Evolutionary conservation across 2,797 vertebrate genomes (phyloP).

Genomic region (Pelobates cultripes): DNA sequence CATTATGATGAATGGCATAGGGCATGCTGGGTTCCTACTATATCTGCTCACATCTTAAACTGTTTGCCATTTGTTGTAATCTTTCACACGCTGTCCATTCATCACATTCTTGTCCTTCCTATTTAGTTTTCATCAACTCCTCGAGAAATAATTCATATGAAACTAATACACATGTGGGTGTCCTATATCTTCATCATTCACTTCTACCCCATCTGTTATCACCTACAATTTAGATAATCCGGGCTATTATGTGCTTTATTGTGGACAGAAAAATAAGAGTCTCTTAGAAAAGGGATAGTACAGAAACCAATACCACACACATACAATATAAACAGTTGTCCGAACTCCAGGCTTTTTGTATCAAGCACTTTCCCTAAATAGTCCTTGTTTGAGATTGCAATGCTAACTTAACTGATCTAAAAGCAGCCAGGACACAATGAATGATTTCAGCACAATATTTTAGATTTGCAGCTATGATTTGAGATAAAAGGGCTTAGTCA

Average conservation of each 20-base stretch:
- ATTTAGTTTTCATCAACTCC: conserved; percentile 71
- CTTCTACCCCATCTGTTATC: conserved; percentile 86
- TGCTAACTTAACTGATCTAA: neutral
- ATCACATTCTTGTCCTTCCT: conserved; percentile 61
- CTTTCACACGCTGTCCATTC: conserved; percentile 63
- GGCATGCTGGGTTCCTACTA: conserved; percentile 49
- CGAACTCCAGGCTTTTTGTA: conserved; percentile 18
- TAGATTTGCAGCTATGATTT: too few species aligned
- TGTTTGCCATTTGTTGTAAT: conserved; percentile 62
- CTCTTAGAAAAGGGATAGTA: conserved; percentile 67
- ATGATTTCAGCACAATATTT: too few species aligned
- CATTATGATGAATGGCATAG: conserved; percentile 37
- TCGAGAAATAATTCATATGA: conserved; percentile 90
- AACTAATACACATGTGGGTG: conserved; percentile 82
- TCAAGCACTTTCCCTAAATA: conserved; percentile 24
- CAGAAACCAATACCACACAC: conserved; percentile 76
- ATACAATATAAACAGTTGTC: conserved; percentile 65
- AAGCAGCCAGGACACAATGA: neutral
- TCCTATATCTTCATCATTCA: conserved; percentile 83
- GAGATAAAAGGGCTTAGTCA: too few species aligned
- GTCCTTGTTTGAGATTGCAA: conserved; percentile 17
- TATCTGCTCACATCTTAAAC: conserved; percentile 59
- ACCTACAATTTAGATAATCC: conserved; percentile 88
- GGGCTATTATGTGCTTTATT: conserved; percentile 82
- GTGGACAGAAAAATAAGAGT: conserved; percentile 79